These are phyloP conservation scores for Oreamnos americanus DNA, from an alignment of 2,113 vertebrate species.

Conservation along the genomic window DNA sequence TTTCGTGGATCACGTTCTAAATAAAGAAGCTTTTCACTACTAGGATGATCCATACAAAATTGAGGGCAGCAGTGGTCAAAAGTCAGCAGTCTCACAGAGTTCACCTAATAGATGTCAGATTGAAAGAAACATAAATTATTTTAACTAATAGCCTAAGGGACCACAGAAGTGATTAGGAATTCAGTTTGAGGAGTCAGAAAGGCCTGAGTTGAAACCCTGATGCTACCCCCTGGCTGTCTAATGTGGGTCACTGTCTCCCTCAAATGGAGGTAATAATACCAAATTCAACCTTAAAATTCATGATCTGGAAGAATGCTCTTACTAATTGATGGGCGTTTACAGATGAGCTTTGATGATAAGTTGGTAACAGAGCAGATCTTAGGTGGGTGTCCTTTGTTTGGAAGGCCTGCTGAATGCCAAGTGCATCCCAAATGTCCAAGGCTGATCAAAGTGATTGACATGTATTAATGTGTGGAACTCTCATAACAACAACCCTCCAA, in stretches of 20 bases:
- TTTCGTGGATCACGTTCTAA: rapidly evolving
- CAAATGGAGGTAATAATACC: not conserved
- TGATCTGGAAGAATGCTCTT: not conserved
- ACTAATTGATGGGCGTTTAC: too few relatives aligned
- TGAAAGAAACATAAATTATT: not conserved
- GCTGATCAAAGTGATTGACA: not conserved
- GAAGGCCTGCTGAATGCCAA: not conserved
- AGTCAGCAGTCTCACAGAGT: not conserved
- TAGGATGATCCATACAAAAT: not conserved
- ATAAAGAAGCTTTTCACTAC: not conserved
- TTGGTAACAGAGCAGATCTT: not conserved
- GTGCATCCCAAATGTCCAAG: not conserved
- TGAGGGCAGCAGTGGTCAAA: not conserved
- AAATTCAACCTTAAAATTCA: not conserved
- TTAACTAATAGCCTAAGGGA: not conserved
- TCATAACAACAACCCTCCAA: not conserved
- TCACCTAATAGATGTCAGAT: not conserved
- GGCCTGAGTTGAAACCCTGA: not conserved
- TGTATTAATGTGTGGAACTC: not conserved
- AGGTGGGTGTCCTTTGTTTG: not conserved
- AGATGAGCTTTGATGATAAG: not conserved
- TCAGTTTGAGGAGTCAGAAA: not conserved
- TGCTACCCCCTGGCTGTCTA: too few relatives aligned
- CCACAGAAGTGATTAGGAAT: not conserved
- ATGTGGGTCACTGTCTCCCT: not conserved